Evolutionary conservation across 2,888 invertebrate genomes (phyloP).

Genomic region (Tenthredo notha): DNA sequence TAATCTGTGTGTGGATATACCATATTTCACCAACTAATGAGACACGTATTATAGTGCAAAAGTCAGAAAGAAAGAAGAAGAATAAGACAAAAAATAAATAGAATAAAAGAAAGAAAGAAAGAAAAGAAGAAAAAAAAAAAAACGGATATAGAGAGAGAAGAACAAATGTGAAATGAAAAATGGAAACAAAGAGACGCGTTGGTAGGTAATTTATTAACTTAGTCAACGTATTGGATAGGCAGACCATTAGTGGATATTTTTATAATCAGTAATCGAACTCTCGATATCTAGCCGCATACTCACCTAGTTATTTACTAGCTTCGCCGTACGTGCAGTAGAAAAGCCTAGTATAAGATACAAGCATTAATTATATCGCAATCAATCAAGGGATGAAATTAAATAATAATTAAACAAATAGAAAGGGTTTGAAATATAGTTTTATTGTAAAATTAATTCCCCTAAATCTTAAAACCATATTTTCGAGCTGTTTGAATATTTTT

Average conservation of each 20-base stretch:
- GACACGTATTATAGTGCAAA: neutral
- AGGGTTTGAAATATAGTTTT: neutral
- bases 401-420: neutral
- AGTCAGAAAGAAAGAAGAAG: neutral
- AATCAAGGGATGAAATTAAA: neutral
- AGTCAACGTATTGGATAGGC: neutral
- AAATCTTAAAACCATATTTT: no score
- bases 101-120: neutral
- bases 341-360: neutral
- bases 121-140: neutral
- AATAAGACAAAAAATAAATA: neutral
- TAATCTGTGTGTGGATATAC: neutral
- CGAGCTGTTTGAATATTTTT: neutral
- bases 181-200: neutral
- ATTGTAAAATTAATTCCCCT: no score
- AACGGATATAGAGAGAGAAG: neutral
- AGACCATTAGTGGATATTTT: constrained; percentile 8
- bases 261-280: neutral
- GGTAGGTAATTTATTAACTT: neutral
- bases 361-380: neutral
- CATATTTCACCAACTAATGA: constrained; percentile 45
- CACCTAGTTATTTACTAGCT: neutral
- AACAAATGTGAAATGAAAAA: neutral
- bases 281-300: neutral
- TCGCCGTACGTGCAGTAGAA: no score